These are phyloP conservation scores for Caenorhabditis inopinata DNA, from an alignment of 1,140 invertebrate genomes.

Conservation along the genomic window DNA sequence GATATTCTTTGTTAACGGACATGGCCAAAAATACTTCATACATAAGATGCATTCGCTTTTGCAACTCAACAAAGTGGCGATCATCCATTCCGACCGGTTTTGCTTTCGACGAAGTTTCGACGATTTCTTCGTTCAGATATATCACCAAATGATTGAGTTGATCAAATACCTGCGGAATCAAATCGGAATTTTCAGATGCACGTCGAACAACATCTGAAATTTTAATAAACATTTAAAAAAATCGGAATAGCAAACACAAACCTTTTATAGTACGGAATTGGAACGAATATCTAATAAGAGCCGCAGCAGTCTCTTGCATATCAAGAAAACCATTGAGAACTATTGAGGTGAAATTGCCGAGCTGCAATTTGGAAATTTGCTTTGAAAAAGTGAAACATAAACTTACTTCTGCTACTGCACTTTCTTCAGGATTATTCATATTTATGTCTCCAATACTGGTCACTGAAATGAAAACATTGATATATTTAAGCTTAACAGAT, in stretches of 20 bases:
- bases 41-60: not conserved
- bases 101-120: not conserved
- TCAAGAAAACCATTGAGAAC: not conserved
- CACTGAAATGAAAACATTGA: no score
- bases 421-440: slow-evolving; percentile 22
- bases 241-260: not conserved
- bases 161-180: not conserved
- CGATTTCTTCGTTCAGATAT: slow-evolving; percentile 10
- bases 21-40: not conserved
- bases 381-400: not conserved
- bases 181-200: not conserved
- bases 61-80: not conserved
- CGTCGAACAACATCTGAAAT: not conserved
- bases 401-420: slow-evolving; percentile 5
- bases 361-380: not conserved
- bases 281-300: not conserved
- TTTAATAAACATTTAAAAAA: not conserved
- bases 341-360: not conserved
- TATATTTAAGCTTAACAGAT: no score
- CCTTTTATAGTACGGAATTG: not conserved
- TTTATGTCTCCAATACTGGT: not conserved
- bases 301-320: not conserved
- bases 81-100: not conserved
- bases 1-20: not conserved
- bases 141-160: not conserved